These are phyloP conservation scores for Leucophenga maculata DNA, from an alignment of 2,888 invertebrate species.

Conservation along the genomic window DNA sequence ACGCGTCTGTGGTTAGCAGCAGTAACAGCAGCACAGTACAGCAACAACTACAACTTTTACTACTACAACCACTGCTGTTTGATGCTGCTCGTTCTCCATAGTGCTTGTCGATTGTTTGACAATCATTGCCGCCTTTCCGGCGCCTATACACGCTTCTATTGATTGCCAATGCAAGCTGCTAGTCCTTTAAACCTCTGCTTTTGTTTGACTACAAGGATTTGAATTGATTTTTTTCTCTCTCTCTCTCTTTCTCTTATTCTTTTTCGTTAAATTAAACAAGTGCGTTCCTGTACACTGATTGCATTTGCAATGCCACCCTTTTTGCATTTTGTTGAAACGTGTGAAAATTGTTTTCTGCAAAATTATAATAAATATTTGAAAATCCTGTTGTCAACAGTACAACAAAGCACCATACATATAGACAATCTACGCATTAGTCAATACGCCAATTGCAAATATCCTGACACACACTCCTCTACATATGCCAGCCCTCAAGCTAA, in stretches of 20 bases:
- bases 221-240: background rate
- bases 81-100: background rate
- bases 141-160: background rate
- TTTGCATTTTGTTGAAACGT: background rate
- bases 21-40: background rate
- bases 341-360: too few relatives aligned
- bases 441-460: constrained; percentile 1
- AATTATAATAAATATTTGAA: too few relatives aligned
- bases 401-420: constrained; percentile 2
- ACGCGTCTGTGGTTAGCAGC: constrained; percentile 58
- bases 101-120: constrained; percentile 3
- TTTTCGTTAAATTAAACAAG: background rate
- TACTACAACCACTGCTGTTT: background rate
- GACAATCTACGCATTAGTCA: too few relatives aligned
- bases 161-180: constrained; percentile 28
- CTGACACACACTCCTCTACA: constrained; percentile 24
- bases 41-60: background rate
- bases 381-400: background rate
- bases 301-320: background rate
- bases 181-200: constrained; percentile 54
- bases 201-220: constrained; percentile 43
- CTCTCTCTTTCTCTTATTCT: background rate
- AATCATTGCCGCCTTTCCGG: constrained; percentile 13
- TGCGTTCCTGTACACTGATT: background rate
- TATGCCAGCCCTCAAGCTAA: background rate